A percentile compares a stretch with the other conserved stretches of the same genome.
Evolutionary conservation across 2,888 invertebrate genomes (phyloP).

Genomic region (Synergus japonicus): DNA sequence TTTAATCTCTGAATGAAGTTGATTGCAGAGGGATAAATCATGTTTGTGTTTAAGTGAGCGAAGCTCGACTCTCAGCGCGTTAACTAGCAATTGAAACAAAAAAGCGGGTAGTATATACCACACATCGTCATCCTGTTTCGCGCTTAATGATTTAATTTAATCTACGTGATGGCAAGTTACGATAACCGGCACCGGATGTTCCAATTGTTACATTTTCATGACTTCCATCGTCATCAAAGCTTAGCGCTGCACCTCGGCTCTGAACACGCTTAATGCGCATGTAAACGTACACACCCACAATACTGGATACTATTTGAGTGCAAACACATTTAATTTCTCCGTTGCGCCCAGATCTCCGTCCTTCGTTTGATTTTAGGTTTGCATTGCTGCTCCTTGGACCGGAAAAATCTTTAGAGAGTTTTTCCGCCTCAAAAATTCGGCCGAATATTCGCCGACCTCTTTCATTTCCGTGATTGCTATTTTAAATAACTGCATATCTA

Average conservation of each 20-base stretch:
- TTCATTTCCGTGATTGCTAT: constrained; percentile 75
- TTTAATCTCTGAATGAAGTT: constrained; percentile 32
- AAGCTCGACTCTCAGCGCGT: constrained; percentile 36
- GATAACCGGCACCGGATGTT: constrained; percentile 38
- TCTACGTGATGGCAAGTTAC: constrained; percentile 35
- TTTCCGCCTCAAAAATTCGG: constrained; percentile 71
- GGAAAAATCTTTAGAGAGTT: constrained; percentile 73
- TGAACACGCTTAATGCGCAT: background rate
- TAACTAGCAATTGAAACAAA: constrained; percentile 41
- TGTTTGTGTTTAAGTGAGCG: constrained; percentile 35
- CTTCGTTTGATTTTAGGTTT: constrained; percentile 72
- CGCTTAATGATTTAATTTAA: constrained; percentile 42
- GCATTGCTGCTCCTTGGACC: constrained; percentile 71
- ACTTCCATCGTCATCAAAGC: constrained; percentile 37
- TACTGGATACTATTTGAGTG: constrained; percentile 45
- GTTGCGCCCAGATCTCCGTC: constrained; percentile 46
- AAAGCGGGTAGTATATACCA: constrained; percentile 38
- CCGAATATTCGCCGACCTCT: constrained; percentile 63
- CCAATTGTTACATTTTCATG: constrained; percentile 40
- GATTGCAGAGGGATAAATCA: constrained; percentile 36
- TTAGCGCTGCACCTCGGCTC: background rate
- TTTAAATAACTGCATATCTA: constrained; percentile 73
- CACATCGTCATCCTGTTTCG: constrained; percentile 41
- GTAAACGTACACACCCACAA: background rate
- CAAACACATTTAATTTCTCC: constrained; percentile 51